Conservation (phyloP, 2,888 invertebrate species). For the Ypsolopha scabrella region DNA sequence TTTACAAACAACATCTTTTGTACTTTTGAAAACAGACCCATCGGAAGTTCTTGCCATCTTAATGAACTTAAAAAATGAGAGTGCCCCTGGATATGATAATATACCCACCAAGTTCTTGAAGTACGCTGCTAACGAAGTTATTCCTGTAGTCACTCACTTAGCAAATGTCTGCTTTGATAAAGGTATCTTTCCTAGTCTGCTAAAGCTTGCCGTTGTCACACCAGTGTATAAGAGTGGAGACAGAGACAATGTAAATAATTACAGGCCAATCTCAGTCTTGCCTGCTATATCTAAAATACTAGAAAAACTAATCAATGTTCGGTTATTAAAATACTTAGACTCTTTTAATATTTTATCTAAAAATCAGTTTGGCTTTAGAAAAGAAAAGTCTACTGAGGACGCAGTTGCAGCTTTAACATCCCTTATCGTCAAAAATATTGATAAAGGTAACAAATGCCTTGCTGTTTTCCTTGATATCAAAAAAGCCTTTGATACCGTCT, state of each 20-base stretch:
- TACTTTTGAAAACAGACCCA: not conserved
- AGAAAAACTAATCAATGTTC: no score
- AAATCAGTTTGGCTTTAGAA: no score
- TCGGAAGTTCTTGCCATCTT: not conserved
- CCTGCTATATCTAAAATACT: no score
- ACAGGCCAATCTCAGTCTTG: no score
- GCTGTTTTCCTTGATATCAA: no score
- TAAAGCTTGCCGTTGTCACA: constrained; percentile 2
- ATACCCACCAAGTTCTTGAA: constrained; percentile 4
- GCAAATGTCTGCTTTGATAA: constrained; percentile 1
- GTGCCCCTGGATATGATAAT: constrained; percentile 5
- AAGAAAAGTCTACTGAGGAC: no score
- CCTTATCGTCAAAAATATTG: no score
- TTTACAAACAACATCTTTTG: not conserved
- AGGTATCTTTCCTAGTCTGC: not conserved
- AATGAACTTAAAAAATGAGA: constrained; percentile 1
- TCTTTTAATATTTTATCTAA: no score
- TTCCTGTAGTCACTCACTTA: constrained; percentile 1
- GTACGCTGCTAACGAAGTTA: not conserved
- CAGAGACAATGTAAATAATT: not conserved
- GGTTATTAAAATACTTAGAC: no score
- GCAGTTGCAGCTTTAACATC: no score
- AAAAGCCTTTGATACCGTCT: no score
- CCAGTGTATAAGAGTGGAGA: constrained; percentile 5
- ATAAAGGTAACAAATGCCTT: no score